Evolutionary conservation across 2,888 invertebrate species (phyloP).

Genomic region (Peribatodes rhomboidaria): DNA sequence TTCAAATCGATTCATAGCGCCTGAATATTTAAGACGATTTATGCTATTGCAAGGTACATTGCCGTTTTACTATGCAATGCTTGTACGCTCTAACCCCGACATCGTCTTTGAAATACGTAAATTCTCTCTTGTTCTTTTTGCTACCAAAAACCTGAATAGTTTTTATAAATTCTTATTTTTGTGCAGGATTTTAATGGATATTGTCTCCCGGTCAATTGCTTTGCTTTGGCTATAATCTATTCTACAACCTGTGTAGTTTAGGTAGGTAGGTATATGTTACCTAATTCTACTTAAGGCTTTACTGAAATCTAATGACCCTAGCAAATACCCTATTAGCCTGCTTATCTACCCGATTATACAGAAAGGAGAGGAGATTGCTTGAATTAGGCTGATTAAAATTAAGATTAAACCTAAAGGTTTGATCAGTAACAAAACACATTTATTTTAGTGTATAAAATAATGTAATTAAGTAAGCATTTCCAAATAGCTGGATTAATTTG

Average conservation of each 20-base stretch:
- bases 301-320: slow-evolving; percentile 4
- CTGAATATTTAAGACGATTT: slow-evolving; percentile 24
- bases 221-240: no score
- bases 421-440: no score
- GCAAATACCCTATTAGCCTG: slow-evolving; percentile 4
- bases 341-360: slow-evolving; percentile 11
- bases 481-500: no score
- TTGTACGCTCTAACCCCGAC: not conserved
- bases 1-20: slow-evolving; percentile 4
- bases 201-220: not conserved
- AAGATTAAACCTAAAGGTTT: not conserved
- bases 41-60: slow-evolving; percentile 11
- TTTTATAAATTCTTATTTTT: no score
- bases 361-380: not conserved
- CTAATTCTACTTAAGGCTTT: slow-evolving; percentile 5
- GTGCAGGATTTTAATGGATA: no score
- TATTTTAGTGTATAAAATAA: no score
- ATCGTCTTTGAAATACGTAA: not conserved
- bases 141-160: no score
- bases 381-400: not conserved
- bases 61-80: not conserved
- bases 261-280: not conserved
- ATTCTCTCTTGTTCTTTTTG: not conserved
- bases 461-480: no score
- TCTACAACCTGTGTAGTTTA: no score